phyloP scores from a whole-genome alignment of 2,888 invertebrate genomes.

The Mechanitis messenoides region DNA sequence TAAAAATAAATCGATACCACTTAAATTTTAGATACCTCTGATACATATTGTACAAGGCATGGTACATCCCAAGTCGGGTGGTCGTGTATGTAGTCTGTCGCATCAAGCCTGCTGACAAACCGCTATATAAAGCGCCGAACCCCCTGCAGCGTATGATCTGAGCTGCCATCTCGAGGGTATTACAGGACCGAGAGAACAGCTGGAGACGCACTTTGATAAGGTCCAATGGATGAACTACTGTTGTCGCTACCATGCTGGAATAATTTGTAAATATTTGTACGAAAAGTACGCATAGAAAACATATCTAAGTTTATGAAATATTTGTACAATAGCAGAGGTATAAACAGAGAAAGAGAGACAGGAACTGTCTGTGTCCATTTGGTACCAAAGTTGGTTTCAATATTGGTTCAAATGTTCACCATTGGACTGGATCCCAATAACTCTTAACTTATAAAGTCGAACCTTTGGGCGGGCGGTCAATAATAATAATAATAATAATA shows the following conservation, averaged over 20 bases:
- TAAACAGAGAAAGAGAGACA: too few species aligned
- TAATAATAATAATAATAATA: too few species aligned
- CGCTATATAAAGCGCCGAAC: constrained; percentile 86
- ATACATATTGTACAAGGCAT: constrained; percentile 86
- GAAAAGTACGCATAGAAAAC: too few species aligned
- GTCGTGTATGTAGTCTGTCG: constrained; percentile 98
- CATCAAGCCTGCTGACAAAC: constrained; percentile 90
- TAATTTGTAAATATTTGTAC: too few species aligned
- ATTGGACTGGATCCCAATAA: too few species aligned
- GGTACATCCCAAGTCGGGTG: constrained; percentile 91
- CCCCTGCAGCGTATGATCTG: constrained; percentile 89
- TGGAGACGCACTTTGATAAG: constrained; percentile 98
- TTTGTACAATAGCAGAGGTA: too few species aligned
- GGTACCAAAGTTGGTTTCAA: too few species aligned
- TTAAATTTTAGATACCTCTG: constrained; percentile 51
- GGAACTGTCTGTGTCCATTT: too few species aligned
- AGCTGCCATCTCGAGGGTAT: constrained; percentile 80
- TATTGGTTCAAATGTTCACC: too few species aligned
- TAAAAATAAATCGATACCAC: not conserved
- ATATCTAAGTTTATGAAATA: too few species aligned
- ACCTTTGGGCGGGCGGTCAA: too few species aligned
- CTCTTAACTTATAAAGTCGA: too few species aligned
- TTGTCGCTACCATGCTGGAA: constrained; percentile 92
- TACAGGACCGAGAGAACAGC: constrained; percentile 83
- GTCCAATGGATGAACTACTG: constrained; percentile 95